Evolutionary conservation across 2,797 vertebrate genomes (phyloP).

Genomic region (Caiman crocodilus): DNA sequence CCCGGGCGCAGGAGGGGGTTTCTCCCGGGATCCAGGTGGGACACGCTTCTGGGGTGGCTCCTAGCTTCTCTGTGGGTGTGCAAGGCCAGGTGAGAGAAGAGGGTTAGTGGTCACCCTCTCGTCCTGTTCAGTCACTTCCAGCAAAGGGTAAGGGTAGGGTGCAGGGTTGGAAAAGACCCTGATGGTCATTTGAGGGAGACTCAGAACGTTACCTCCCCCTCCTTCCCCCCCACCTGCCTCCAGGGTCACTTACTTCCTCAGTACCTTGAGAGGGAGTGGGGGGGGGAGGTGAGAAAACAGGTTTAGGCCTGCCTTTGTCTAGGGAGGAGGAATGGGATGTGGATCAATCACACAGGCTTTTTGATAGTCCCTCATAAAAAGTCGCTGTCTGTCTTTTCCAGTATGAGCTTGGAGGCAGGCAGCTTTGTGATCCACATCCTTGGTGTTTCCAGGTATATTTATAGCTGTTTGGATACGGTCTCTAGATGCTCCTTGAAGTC

Average conservation of each 20-base stretch:
- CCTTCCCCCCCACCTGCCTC: no score
- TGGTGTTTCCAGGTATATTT: background rate
- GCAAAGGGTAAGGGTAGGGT: background rate
- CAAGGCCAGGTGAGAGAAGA: background rate
- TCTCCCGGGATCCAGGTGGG: background rate
- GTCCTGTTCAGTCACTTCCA: background rate
- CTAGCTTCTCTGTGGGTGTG: no score
- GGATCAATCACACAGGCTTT: background rate
- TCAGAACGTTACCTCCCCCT: no score
- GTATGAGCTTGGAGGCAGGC: background rate
- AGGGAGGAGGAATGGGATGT: background rate
- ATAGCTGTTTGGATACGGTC: background rate
- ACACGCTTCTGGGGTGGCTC: no score
- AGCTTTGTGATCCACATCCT: background rate
- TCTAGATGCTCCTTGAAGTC: background rate
- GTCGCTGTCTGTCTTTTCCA: background rate
- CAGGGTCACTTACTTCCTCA: background rate
- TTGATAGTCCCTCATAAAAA: background rate
- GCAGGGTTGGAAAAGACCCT: no score
- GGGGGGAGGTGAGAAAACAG: background rate
- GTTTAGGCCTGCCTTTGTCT: background rate
- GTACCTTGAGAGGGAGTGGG: background rate
- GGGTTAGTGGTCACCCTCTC: no score
- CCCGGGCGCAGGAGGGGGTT: no score
- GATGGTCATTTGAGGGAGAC: no score